Evolutionary conservation across 1,140 invertebrate species (phyloP).

Genomic region (Hydropsyche tenuis): DNA sequence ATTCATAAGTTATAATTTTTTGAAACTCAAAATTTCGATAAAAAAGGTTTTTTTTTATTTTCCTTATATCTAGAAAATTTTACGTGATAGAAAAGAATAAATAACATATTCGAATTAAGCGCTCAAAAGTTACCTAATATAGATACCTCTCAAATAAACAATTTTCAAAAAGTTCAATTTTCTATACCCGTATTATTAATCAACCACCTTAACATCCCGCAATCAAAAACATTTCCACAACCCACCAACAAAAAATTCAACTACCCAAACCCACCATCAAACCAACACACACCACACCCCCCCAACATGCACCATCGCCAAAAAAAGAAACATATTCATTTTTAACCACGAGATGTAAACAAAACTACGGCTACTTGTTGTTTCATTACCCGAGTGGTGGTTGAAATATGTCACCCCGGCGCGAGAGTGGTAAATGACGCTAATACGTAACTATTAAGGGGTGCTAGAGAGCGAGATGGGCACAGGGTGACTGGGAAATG

Average conservation of each 20-base stretch:
- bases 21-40: no score
- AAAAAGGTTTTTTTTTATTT: no score
- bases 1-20: no score
- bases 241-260: not conserved
- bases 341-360: slow-evolving; percentile 7
- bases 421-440: slow-evolving; percentile 5
- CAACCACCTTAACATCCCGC: not conserved
- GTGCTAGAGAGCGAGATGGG: not conserved
- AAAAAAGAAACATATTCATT: slow-evolving; percentile 12
- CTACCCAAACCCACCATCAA: not conserved
- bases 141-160: no score
- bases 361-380: slow-evolving; percentile 2
- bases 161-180: no score
- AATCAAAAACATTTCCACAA: not conserved
- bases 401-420: slow-evolving; percentile 7
- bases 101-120: no score
- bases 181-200: no score
- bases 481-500: not conserved
- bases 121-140: no score
- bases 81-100: no score
- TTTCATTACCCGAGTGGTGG: not conserved
- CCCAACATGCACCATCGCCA: not conserved
- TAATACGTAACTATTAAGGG: slow-evolving; percentile 17
- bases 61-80: no score
- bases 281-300: not conserved